Conservation (phyloP, 2,113 vertebrate species). For the Morone saxatilis region DNA sequence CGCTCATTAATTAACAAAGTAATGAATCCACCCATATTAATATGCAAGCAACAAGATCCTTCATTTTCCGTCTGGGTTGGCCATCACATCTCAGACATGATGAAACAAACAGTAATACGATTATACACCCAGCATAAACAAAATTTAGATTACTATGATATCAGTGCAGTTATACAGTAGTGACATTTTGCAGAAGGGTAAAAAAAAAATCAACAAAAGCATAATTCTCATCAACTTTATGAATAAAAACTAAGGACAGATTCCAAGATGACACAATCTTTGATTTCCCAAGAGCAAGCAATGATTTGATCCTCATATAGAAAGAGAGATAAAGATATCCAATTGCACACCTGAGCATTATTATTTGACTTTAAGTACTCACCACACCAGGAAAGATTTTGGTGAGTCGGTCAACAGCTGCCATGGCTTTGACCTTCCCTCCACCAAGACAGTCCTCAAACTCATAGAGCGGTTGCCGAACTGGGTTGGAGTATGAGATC, state of each 20-base stretch:
- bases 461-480: constrained; percentile 96
- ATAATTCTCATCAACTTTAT: neutral
- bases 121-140: neutral
- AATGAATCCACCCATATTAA: constrained; percentile 50
- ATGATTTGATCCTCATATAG: neutral
- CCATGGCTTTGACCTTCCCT: constrained; percentile 92
- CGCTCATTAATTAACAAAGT: constrained; percentile 43
- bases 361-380: constrained; percentile 57
- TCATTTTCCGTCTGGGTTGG: constrained; percentile 54
- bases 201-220: neutral
- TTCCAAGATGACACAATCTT: neutral
- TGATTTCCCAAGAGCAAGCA: neutral
- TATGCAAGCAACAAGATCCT: constrained; percentile 30
- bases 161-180: neutral
- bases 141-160: neutral
- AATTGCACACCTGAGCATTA: neutral
- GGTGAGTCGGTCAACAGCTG: constrained; percentile 91
- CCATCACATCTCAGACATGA: constrained; percentile 34
- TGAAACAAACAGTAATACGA: constrained; percentile 31
- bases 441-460: constrained; percentile 96
- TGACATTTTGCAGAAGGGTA: neutral
- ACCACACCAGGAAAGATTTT: constrained; percentile 99
- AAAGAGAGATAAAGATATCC: neutral
- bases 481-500: constrained; percentile 98
- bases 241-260: neutral